Percentiles rank a stretch among this genome's conserved stretches.
phyloP scores from a whole-genome alignment of 92 coral and sea anemone species.

The Desmophyllum pertusum region DNA sequence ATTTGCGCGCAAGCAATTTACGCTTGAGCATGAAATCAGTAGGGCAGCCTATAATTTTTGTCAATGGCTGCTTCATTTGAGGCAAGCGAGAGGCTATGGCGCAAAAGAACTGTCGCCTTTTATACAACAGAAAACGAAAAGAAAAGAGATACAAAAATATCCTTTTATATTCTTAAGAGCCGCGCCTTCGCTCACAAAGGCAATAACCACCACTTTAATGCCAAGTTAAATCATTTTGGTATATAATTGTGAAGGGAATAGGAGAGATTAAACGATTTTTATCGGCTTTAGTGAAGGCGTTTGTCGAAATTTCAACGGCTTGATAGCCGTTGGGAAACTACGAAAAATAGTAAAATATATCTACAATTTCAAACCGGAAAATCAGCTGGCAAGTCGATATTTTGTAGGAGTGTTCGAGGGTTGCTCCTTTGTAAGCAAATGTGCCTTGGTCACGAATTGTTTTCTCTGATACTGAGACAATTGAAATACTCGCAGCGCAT shows the following conservation, averaged over 20 bases:
- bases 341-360: neutral
- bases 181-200: neutral
- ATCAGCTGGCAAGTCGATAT: neutral
- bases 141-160: neutral
- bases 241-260: neutral
- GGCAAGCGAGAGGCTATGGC: neutral
- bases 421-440: slow-evolving; percentile 7
- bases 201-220: neutral
- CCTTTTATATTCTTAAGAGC: neutral
- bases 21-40: neutral
- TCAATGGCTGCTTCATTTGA: neutral
- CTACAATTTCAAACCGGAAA: neutral
- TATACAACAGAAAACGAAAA: neutral
- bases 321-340: neutral
- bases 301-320: neutral
- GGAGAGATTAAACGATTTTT: neutral
- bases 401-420: neutral
- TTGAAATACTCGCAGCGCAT: neutral
- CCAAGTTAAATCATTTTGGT: neutral
- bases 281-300: neutral
- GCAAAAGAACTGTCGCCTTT: neutral
- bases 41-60: neutral
- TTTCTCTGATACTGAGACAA: neutral
- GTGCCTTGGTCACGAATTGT: neutral
- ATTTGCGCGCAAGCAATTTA: neutral